Evolutionary conservation across 1,140 invertebrate species (phyloP), one percentile per base, ranked within the genome.

Genomic region (Pomacea maculata): DNA sequence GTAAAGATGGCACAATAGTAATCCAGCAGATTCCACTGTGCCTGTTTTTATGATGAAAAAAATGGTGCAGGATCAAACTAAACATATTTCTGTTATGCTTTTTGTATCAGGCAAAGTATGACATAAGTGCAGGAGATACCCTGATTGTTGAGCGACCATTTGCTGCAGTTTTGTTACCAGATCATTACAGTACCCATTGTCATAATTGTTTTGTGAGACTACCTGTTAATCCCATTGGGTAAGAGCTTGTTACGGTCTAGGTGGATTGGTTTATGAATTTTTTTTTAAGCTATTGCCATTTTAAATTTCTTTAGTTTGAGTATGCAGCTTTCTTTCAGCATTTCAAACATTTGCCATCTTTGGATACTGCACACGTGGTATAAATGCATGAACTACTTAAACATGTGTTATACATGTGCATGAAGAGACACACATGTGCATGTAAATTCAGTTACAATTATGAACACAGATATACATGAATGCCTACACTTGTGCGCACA

Each of bases 111-210:
- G 89, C 88, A 7, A 95, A 95, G 1, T 94, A 95, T 85, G 91
- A 94, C 55, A 84, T 97, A 61, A 89, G 94, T 0, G 88, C 94
- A 5, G 96, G 96, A 1, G 95, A 97, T 91, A 92, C 96, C 25
- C 86, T 98, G 55, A 95, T 94, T 61, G 92, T 94, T 67, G 96
- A 98, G 88, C 93, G 93, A 86, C 94, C 97, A 8, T 94, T 94
- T 87, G 95, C 95, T 83, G 92, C 94, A 0, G 94, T 95, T 11
- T 90, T 97, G 6, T 90, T 97, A n/a, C 94, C 93, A 25, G 94
- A 95, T 85, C 94, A 93, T 89, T 96, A 94, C 89, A 92, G 93
- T 83, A 94, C 94, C n/a, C 94, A 96, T 89, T 98, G 97, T 89
- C 95, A 96, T 84, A 92, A 95, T 83, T 98, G 97, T 90, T 95